Evolutionary conservation across 2,888 invertebrate genomes (phyloP).

Genomic region (Hyles lineata): DNA sequence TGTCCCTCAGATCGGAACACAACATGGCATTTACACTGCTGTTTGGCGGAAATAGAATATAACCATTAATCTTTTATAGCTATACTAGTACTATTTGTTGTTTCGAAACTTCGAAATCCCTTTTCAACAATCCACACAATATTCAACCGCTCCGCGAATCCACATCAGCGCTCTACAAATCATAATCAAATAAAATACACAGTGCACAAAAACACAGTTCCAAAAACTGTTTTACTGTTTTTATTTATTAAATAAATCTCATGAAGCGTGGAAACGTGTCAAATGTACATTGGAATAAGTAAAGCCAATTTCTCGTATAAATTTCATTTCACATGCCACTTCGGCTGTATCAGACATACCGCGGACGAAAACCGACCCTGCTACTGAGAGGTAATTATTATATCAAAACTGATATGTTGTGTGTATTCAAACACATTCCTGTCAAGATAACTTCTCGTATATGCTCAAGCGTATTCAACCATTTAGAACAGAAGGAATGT

Average conservation of each 20-base stretch:
- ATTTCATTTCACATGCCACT: background rate
- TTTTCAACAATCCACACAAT: no score
- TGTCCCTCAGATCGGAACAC: no score
- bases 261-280: background rate
- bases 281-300: background rate
- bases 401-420: background rate
- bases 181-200: background rate
- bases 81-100: no score
- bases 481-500: background rate
- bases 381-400: background rate
- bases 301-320: background rate
- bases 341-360: background rate
- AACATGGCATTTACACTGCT: no score
- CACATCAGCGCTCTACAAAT: background rate
- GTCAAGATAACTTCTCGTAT: background rate
- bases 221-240: background rate
- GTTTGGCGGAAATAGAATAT: no score
- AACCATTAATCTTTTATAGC: no score
- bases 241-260: background rate
- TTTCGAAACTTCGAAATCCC: no score
- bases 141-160: no score
- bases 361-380: background rate
- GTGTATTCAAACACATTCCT: background rate
- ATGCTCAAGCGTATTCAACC: background rate
- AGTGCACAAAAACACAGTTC: background rate